Evolutionary conservation across 2,113 vertebrate genomes (phyloP), one percentile per base, ranked within the genome.

Genomic region (Barbus barbus): DNA sequence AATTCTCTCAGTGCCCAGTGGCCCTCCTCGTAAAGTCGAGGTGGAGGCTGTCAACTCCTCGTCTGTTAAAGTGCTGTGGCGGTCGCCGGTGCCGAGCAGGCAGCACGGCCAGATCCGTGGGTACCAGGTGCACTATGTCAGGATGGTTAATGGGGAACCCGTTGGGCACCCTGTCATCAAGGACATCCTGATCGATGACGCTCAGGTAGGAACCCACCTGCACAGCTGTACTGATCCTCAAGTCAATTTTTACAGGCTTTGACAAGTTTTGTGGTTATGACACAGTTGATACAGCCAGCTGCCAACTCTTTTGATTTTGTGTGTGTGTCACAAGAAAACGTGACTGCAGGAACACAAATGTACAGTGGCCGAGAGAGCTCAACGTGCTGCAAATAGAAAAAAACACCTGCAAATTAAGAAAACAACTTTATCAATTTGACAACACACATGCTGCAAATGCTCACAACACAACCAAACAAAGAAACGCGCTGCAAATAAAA

Each of bases 21-120:
- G 98, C 95, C 98, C 98, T 93, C 98, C 98, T 98, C 98, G 98
- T 91, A 99, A 99, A 99, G 97, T 99, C 93, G 97, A 99, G 97
- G 97, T 98, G 89, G 97, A 99, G 95, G 97, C 98, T 96, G 94
- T 99, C 96, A 99, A 99, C 97, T 98, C 98, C 87, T 95, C 98
- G 90, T 97, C 97, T 95, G 96, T 99, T 96, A 99, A 96, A 96
- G 97, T 99, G 90, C 96, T 96, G 76, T 99, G 98, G 98, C 98
- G 97, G 90, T 98, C 98, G 0, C 98, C 98, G 86, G 96, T 98
- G 92, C 96, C 97, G 94, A 99, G 94, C 93, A 97, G 98, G 89
- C 98, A 99, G 94, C 98, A 99, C 89, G 98, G 41, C 88, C 97
- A 98, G 93, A 99, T 99, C 81, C 95, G 98, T 89, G 98, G 98